These are phyloP conservation scores for Esox masquinongy DNA, from an alignment of 2,797 vertebrate genomes.

Conservation along the genomic window DNA sequence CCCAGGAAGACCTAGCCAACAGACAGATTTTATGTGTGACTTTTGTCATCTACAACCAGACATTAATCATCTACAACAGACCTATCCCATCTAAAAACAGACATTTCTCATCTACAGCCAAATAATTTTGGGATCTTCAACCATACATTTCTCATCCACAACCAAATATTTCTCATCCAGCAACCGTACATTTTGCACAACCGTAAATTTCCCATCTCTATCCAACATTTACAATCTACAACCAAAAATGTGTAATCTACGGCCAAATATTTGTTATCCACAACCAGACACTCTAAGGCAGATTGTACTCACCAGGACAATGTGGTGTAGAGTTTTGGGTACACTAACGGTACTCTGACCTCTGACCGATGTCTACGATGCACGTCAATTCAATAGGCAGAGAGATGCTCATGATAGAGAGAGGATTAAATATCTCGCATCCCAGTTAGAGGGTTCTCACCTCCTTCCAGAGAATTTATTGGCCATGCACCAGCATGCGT, in stretches of 20 bases:
- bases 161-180: too few species aligned
- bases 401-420: neutral
- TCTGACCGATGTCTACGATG: neutral
- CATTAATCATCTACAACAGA: too few species aligned
- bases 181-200: too few species aligned
- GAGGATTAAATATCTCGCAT: neutral
- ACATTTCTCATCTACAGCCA: too few species aligned
- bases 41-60: neutral
- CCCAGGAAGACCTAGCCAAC: neutral
- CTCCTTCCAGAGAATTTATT: neutral
- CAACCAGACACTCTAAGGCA: neutral
- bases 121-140: too few species aligned
- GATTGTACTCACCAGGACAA: neutral
- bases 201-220: too few species aligned
- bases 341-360: neutral
- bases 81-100: too few species aligned
- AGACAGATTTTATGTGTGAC: neutral
- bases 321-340: neutral
- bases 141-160: too few species aligned
- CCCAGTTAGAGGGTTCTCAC: neutral
- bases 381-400: neutral
- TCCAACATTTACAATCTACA: too few species aligned
- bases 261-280: neutral
- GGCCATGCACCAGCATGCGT: neutral
- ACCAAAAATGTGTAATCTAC: too few species aligned